Evolutionary conservation across 2,888 invertebrate species (phyloP), one percentile per base, ranked within the genome.

Genomic region (Drosophila mulleri): DNA sequence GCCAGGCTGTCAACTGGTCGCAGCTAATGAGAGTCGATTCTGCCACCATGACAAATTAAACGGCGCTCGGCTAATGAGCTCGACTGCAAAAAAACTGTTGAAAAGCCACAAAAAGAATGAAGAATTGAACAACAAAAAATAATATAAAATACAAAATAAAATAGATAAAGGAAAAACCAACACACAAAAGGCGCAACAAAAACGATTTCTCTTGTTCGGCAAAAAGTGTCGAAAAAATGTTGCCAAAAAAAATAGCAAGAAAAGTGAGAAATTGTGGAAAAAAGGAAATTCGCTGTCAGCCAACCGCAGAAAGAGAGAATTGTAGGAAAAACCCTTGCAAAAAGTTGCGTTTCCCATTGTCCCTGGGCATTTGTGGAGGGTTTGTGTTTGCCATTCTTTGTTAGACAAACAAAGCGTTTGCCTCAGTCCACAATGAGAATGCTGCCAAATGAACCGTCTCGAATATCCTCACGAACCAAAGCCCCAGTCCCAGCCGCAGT

Each of bases 301-400:
- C 42, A 62, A 76, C 79, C 76, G 62, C 78, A 72, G 62, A 32
- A 23, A 42, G 67, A 78, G 65, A 18, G 26, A 42, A 66, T 80
- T 78, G 67, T 9, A 3, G 20, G 18, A 23, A 53, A 53, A 53
- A 7, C 78, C 77, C 83, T 88, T 83, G 86, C 88, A 44, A 56
- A 85, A 85, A 64, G 37, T 47, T 64, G 14, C 12, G 53, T 35
- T 60, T 66, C 32, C 41, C 67, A 64, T 66, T 64, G 41, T 64
- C 18, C 32, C 42, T 50, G 37, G 50, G 44, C 47, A 44, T 44
- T 58, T 70, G 47, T 70, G 47, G 75, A 76, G 89, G 87, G 87
- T 88, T 87, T 86, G 84, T 86, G 87, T 79, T 89, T 77, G 68
- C 72, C 71, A 75, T 81, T 78, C 78, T 85, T 83, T 75, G 71